phyloP scores from a whole-genome alignment of 2,888 invertebrate genomes.

The Oscheius sp. region DNA sequence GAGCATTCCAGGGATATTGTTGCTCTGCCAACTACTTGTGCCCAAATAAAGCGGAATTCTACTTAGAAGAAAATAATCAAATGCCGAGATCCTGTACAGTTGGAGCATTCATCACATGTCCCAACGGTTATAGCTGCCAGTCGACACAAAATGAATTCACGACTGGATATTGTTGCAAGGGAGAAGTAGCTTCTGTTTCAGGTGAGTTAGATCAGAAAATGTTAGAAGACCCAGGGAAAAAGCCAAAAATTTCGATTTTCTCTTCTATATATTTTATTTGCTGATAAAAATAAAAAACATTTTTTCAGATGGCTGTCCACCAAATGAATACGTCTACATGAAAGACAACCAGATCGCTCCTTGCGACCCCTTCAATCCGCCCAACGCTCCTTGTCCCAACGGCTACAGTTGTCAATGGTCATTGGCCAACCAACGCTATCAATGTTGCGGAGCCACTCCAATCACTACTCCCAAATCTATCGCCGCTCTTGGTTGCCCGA shows the following conservation, averaged over 20 bases:
- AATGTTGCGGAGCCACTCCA: constrained; percentile 68
- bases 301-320: constrained; percentile 64
- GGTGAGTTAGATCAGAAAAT: no score
- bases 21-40: constrained; percentile 65
- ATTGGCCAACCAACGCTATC: constrained; percentile 64
- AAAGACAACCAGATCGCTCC: constrained; percentile 68
- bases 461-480: constrained; percentile 66
- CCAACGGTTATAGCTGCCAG: constrained; percentile 64
- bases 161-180: constrained; percentile 68
- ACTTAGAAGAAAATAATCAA: constrained; percentile 63
- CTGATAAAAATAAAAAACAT: no score
- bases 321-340: constrained; percentile 69
- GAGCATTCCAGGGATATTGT: constrained; percentile 69
- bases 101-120: constrained; percentile 69
- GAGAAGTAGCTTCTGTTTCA: constrained; percentile 62
- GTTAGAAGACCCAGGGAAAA: no score
- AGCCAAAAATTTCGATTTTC: no score
- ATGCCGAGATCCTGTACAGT: constrained; percentile 68
- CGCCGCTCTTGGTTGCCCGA: constrained; percentile 67
- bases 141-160: constrained; percentile 64
- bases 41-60: constrained; percentile 69
- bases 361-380: constrained; percentile 67
- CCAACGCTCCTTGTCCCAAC: constrained; percentile 59
- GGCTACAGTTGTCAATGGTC: constrained; percentile 70
- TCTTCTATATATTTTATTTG: no score